phyloP scores from a whole-genome alignment of 1,140 invertebrate genomes.

The Zaprionus tsacasi region DNA sequence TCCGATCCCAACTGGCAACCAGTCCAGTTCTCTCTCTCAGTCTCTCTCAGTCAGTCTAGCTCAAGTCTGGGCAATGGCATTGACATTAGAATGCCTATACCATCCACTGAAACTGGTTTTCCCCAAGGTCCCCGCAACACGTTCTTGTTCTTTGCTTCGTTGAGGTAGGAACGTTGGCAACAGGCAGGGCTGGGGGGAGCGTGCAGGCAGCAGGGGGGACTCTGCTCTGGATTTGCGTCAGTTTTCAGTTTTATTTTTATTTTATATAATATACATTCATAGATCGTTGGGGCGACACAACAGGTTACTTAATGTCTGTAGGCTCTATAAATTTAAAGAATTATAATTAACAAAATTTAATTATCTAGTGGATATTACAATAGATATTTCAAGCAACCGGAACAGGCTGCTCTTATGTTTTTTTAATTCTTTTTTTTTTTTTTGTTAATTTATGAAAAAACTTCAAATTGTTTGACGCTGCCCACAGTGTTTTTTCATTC shows the following conservation, averaged over 20 bases:
- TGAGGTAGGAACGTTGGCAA: not conserved
- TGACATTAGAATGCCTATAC: conserved; percentile 67
- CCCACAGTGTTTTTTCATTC: not conserved
- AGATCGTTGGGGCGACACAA: not conserved
- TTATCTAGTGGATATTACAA: not conserved
- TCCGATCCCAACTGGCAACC: not conserved
- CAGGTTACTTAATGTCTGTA: not conserved
- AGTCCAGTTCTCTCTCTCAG: conserved; percentile 7
- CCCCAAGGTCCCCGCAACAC: conserved; percentile 56
- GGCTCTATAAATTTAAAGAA: not conserved
- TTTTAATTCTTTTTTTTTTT: too few species aligned
- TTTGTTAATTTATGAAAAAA: too few species aligned
- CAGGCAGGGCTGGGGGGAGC: too few species aligned
- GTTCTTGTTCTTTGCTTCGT: conserved; percentile 24
- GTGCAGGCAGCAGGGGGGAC: not conserved
- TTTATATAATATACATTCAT: conserved; percentile 1
- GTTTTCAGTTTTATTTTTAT: not conserved
- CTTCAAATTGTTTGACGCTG: not conserved
- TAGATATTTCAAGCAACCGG: too few species aligned
- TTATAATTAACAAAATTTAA: not conserved
- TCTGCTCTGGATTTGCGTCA: conserved; percentile 22
- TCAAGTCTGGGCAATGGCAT: conserved; percentile 63
- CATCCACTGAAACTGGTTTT: conserved; percentile 56
- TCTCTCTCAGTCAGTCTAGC: conserved; percentile 35
- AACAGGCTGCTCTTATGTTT: not conserved